Percentiles rank a stretch among this genome's conserved stretches.
These are phyloP conservation scores for Laticauda colubrina DNA, from an alignment of 2,113 vertebrate species.

Conservation along the genomic window DNA sequence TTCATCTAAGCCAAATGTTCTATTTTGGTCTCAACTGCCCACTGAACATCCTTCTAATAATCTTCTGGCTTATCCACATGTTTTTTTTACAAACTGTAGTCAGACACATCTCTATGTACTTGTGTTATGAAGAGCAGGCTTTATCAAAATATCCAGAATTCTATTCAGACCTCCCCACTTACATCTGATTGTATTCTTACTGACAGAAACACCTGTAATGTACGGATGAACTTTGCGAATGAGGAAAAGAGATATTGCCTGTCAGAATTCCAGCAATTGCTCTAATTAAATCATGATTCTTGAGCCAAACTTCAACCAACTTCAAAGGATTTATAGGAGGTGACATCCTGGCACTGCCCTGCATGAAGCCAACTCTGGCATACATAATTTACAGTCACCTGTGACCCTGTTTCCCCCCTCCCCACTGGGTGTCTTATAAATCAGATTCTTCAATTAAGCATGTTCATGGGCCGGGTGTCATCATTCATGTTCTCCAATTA, in stretches of 20 bases:
- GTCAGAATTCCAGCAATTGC: too few species aligned
- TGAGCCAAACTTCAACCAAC: too few species aligned
- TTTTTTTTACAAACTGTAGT: neutral
- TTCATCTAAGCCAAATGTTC: neutral
- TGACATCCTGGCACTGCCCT: too few species aligned
- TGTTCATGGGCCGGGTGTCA: too few species aligned
- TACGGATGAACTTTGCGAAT: neutral
- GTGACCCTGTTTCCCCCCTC: too few species aligned
- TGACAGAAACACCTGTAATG: neutral
- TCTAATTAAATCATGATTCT: too few species aligned
- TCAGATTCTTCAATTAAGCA: too few species aligned
- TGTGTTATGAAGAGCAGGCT: neutral
- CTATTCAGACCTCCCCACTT: neutral
- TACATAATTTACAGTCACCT: too few species aligned
- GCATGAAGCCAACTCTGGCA: too few species aligned
- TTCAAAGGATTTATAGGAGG: too few species aligned
- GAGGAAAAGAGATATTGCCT: neutral
- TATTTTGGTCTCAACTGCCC: neutral
- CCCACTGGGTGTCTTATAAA: too few species aligned
- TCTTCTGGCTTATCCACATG: neutral
- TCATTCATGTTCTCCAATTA: too few species aligned
- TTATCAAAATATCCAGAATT: neutral
- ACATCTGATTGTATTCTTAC: neutral
- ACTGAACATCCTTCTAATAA: neutral
- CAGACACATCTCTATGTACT: neutral